These are phyloP conservation scores for Tachypleus tridentatus DNA, from an alignment of 1,140 invertebrate species.

Conservation along the genomic window DNA sequence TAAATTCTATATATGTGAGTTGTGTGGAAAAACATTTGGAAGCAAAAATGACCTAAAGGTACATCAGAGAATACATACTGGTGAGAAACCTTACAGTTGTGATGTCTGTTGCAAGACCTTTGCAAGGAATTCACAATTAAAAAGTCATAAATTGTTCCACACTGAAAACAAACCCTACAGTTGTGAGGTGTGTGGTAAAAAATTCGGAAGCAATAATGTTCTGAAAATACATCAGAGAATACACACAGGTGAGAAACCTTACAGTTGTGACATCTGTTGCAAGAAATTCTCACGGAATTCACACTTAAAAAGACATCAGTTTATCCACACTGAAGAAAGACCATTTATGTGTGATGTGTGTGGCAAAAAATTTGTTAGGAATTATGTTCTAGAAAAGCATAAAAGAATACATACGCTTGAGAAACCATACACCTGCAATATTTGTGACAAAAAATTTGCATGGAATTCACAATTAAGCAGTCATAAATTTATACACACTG, in stretches of 20 bases:
- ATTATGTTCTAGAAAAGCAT: constrained; percentile 1
- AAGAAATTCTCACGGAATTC: constrained; percentile 1
- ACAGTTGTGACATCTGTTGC: constrained; percentile 36
- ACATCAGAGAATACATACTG: constrained; percentile 8
- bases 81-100: constrained; percentile 10
- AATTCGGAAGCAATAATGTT: constrained; percentile 7
- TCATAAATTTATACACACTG: background rate
- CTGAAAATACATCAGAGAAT: constrained; percentile 1
- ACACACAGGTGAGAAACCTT: constrained; percentile 34
- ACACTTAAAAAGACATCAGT: constrained; percentile 17
- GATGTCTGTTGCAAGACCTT: constrained; percentile 12
- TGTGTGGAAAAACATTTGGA: background rate
- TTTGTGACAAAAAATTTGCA: background rate
- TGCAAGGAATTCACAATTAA: constrained; percentile 3
- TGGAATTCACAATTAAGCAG: background rate
- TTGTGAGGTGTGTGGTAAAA: constrained; percentile 10
- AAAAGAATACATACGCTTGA: constrained; percentile 15
- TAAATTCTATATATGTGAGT: constrained; percentile 2
- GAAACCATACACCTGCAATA: background rate
- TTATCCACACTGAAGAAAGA: constrained; percentile 4
- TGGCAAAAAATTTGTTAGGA: constrained; percentile 4
- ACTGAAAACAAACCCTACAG: constrained; percentile 9
- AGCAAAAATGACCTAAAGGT: background rate
- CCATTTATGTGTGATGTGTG: constrained; percentile 11
- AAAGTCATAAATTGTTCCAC: constrained; percentile 28